Conservation (phyloP, 2,888 invertebrate species). For the Nemoura dubitans region DNA sequence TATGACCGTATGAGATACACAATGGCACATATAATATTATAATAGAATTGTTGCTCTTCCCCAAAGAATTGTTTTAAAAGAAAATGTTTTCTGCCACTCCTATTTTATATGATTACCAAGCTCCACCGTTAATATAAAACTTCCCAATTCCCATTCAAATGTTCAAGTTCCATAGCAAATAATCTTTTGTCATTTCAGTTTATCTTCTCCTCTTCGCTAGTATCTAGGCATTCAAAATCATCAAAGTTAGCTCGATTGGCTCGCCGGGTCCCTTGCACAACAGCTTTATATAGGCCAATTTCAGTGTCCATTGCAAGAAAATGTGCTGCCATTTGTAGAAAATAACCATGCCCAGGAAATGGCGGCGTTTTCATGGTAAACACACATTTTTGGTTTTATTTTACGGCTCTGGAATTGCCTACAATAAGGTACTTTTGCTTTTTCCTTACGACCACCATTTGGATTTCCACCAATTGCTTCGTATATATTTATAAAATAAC, state of each 20-base stretch:
- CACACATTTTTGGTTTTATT: slow-evolving; percentile 28
- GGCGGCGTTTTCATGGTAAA: slow-evolving; percentile 18
- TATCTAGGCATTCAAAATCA: neutral
- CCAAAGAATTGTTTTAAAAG: neutral
- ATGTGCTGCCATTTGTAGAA: slow-evolving; percentile 1
- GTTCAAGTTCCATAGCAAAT: neutral
- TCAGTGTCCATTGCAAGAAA: slow-evolving; percentile 20
- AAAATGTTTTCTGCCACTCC: neutral
- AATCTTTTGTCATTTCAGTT: slow-evolving; percentile 4
- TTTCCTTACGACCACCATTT: slow-evolving; percentile 25
- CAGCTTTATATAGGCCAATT: slow-evolving; percentile 23
- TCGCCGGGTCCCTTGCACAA: neutral
- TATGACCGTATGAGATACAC: too few species aligned
- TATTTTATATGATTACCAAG: neutral
- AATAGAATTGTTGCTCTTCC: too few species aligned
- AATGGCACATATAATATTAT: too few species aligned
- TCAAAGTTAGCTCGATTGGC: neutral
- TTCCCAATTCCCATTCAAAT: neutral
- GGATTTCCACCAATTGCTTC: slow-evolving; percentile 32
- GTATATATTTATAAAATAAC: slow-evolving; percentile 14
- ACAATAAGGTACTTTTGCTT: slow-evolving; percentile 32
- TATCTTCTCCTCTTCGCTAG: neutral
- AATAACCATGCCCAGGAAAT: slow-evolving; percentile 9
- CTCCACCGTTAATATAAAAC: neutral
- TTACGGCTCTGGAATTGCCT: slow-evolving; percentile 14